Evolutionary conservation across 2,797 vertebrate species (phyloP).

Genomic region (Novumbra hubbsi): DNA sequence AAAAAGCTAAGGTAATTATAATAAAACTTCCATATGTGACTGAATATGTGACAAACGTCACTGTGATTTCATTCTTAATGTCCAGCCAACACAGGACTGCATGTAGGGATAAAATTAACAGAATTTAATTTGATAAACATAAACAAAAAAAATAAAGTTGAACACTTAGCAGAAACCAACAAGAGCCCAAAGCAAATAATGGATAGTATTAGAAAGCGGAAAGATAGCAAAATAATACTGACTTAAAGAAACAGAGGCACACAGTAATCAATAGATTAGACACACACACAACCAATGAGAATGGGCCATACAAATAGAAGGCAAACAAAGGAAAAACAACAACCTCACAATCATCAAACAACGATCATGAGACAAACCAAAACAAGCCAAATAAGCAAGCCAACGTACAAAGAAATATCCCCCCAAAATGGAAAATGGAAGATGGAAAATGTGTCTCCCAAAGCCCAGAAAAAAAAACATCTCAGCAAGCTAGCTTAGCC

Average conservation of each 20-base stretch:
- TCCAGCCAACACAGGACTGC: neutral
- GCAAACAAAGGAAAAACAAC: neutral
- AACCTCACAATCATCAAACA: neutral
- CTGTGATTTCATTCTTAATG: neutral
- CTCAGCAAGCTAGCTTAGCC: neutral
- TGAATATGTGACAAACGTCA: too few relatives aligned
- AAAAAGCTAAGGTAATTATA: neutral
- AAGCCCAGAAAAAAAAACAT: neutral
- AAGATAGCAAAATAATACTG: too few relatives aligned
- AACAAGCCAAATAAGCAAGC: neutral
- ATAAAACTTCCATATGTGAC: neutral
- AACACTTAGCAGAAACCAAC: too few relatives aligned
- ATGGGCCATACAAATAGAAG: neutral
- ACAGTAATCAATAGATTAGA: neutral
- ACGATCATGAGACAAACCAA: neutral
- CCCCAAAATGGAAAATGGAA: too few relatives aligned
- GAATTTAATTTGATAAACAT: neutral
- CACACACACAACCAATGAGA: neutral
- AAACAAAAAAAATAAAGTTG: neutral
- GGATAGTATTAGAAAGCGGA: neutral
- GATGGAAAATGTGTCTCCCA: too few relatives aligned
- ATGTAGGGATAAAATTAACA: too few relatives aligned
- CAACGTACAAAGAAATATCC: neutral
- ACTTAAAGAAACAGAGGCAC: neutral
- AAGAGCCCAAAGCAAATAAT: neutral